A percentile compares a stretch with the other conserved stretches of the same genome.
These are phyloP conservation scores for Pyxicephalus adspersus DNA, from an alignment of 2,113 vertebrate genomes.

Conservation along the genomic window DNA sequence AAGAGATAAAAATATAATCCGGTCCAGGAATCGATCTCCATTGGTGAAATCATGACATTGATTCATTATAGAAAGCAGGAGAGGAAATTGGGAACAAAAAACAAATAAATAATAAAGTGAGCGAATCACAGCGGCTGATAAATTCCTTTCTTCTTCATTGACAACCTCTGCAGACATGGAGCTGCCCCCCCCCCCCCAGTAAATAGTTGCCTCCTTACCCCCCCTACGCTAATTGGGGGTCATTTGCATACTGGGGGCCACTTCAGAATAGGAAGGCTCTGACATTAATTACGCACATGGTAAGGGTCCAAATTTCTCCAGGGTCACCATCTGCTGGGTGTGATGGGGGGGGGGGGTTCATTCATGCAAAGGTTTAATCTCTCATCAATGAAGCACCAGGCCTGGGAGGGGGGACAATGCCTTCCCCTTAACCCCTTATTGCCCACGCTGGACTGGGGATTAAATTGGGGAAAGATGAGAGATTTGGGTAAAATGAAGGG, in stretches of 20 bases:
- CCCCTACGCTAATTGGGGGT: constrained; percentile 19
- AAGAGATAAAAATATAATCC: no score
- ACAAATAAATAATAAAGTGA: no score
- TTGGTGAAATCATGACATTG: no score
- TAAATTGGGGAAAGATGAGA: background rate
- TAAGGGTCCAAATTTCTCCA: constrained; percentile 22
- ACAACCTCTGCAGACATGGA: background rate
- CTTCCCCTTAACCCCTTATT: constrained; percentile 14
- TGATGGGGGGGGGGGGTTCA: constrained; percentile 17
- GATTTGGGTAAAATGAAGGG: no score
- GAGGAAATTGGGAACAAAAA: no score
- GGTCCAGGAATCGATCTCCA: no score
- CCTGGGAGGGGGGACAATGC: background rate
- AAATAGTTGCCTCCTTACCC: background rate
- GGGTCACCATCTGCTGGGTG: constrained; percentile 48
- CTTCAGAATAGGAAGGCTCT: constrained; percentile 39
- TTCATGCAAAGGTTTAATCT: constrained; percentile 34
- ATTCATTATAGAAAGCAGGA: no score
- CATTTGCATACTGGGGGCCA: constrained; percentile 38
- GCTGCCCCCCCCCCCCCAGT: background rate
- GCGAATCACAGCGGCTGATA: no score
- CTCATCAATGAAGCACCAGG: constrained; percentile 34
- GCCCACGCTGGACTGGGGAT: background rate
- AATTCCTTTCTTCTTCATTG: background rate
- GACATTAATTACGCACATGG: constrained; percentile 39